These are phyloP conservation scores for Bilobella aurantiaca DNA, from an alignment of 1,140 invertebrate species.

Conservation along the genomic window DNA sequence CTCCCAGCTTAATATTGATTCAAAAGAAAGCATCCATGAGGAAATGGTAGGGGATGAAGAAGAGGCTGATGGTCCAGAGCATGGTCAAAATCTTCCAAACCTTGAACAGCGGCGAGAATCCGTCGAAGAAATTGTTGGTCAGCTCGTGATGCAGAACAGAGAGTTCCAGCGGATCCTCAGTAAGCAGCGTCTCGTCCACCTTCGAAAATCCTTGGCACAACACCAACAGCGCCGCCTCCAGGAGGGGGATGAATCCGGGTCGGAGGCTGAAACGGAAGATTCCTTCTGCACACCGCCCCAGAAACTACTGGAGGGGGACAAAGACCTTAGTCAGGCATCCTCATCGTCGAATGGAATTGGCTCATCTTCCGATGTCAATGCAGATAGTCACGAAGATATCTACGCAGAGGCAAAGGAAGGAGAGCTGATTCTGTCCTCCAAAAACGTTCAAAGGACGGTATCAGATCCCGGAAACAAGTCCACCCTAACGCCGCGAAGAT, in stretches of 20 bases:
- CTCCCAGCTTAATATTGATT: slow-evolving; percentile 29
- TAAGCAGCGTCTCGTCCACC: slow-evolving; percentile 52
- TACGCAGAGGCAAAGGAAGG: slow-evolving; percentile 20
- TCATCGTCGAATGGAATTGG: slow-evolving; percentile 34
- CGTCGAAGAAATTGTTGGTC: slow-evolving; percentile 68
- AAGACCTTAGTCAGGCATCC: slow-evolving; percentile 23
- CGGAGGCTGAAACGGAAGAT: slow-evolving; percentile 46
- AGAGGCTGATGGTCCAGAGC: slow-evolving; percentile 20
- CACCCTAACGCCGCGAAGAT: slow-evolving; percentile 30
- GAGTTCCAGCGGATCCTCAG: slow-evolving; percentile 68
- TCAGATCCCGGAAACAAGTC: slow-evolving; percentile 33
- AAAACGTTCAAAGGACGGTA: slow-evolving; percentile 34
- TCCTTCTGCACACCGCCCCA: neutral
- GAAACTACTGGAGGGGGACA: neutral
- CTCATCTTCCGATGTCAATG: slow-evolving; percentile 36
- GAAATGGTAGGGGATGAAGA: slow-evolving; percentile 26
- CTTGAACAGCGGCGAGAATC: slow-evolving; percentile 42
- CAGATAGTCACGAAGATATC: slow-evolving; percentile 32
- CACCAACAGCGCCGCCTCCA: slow-evolving; percentile 41
- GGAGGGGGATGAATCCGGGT: slow-evolving; percentile 39
- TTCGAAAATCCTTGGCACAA: slow-evolving; percentile 47
- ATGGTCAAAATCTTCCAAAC: slow-evolving; percentile 13
- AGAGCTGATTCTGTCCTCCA: slow-evolving; percentile 14
- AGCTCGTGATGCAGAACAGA: slow-evolving; percentile 68
- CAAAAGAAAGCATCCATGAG: slow-evolving; percentile 30